Percentiles rank a stretch among this genome's conserved stretches.
Evolutionary conservation across 2,888 invertebrate genomes (phyloP).

Genomic region (Dasypolia templi): DNA sequence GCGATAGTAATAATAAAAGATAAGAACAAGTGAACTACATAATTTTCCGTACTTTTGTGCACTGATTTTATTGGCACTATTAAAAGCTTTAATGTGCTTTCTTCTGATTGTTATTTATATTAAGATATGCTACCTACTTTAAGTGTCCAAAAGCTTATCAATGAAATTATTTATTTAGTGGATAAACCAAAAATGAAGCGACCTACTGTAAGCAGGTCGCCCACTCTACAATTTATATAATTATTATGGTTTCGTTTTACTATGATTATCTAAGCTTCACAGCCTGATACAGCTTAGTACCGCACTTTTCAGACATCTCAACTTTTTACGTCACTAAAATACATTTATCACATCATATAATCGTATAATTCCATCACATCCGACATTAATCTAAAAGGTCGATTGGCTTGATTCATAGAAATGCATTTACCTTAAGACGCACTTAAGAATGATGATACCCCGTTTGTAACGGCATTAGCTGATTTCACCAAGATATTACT

Average conservation of each 20-base stretch:
- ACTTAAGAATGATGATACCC: not conserved
- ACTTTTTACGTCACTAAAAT: not conserved
- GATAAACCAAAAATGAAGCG: not conserved
- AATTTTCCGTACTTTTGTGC: constrained; percentile 27
- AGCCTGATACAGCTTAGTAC: not conserved
- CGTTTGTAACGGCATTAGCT: constrained; percentile 2
- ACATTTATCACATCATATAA: not conserved
- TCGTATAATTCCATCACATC: constrained; percentile 1
- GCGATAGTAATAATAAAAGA: constrained; percentile 43
- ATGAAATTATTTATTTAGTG: constrained; percentile 11
- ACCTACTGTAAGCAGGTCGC: too few relatives aligned
- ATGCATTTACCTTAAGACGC: constrained; percentile 16
- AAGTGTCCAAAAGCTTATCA: constrained; percentile 18
- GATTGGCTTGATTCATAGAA: constrained; percentile 9
- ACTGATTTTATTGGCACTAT: constrained; percentile 60
- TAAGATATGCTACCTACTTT: constrained; percentile 33
- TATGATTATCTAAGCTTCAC: constrained; percentile 3
- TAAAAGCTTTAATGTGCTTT: constrained; percentile 35
- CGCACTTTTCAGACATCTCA: not conserved
- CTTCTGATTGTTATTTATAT: constrained; percentile 36
- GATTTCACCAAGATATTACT: constrained; percentile 4
- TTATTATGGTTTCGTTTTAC: not conserved
- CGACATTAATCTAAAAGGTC: constrained; percentile 3
- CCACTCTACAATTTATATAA: not conserved
- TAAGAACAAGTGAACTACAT: constrained; percentile 45